Base-by-base conservation (phyloP, 2,888 invertebrate genomes). In the Colostygia pectinataria region DNA sequence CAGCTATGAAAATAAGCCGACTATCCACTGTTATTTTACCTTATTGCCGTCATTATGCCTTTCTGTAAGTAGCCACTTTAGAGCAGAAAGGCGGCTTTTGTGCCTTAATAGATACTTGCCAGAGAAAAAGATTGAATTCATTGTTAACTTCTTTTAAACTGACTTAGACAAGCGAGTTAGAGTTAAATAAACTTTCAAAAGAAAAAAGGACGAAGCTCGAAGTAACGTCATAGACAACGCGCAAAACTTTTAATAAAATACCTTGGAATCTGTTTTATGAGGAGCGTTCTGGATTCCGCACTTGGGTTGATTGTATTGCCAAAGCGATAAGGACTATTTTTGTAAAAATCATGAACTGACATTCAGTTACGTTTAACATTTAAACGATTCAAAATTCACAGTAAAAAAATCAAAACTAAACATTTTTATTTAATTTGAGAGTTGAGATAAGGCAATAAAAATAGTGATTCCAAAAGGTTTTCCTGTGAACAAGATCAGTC, bases 241-340 rank as follows among this genome's bases (percentile, higher is more conserved):
- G 66, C 59, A 44, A 66, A 74, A 76, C 66, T 72, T 77, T 72
- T 69, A 74, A 71, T 72, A 74, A 74, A 71, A 71, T 65, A 65
- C 64, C 71, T 72, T 51, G 61, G 50, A 69, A 70, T 71, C 63
- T 62, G 64, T 68, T 63, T 66, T 63, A 63, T 65, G 60, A 57
- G 60, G 61, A 57, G 58, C 59, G 42, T 57, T 49, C 41, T 38
- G 50, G 56, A 53, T 65, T 57, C 59, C 51, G 25, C 42, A 13
- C 18, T 32, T 4, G 23, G 12, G 32, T 41, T 33, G 43, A 52
- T 57, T 48, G 39, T 54, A 55, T 53, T 53, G 46, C 53, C 42
- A 41, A 31, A 8, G 27, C 27, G 27, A 54, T 57, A 56, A 55
- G 50, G 51, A 37, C 53, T 47, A 41, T 56, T 54, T 57, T 54